phyloP scores from a whole-genome alignment of 2,888 invertebrate genomes.

The Sphaerophoria rueppellii region DNA sequence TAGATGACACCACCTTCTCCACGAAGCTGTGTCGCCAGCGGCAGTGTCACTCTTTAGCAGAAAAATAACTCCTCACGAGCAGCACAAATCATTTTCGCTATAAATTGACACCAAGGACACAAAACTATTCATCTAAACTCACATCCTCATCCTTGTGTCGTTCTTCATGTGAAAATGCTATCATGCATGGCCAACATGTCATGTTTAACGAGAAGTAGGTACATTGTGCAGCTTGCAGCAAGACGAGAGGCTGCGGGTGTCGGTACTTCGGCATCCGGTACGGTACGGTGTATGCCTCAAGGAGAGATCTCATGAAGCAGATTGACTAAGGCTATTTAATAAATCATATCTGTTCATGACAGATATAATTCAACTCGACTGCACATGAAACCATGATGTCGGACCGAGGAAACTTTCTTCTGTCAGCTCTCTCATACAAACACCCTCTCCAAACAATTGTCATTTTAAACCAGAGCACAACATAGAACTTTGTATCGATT shows the following conservation, averaged over 20 bases:
- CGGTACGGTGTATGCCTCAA: not conserved
- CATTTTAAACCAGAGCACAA: slow-evolving; percentile 4
- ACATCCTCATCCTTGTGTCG: not conserved
- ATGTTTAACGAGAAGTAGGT: not conserved
- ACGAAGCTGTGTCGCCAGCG: not conserved
- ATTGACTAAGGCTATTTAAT: slow-evolving; percentile 46
- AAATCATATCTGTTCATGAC: slow-evolving; percentile 50
- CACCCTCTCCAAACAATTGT: not conserved
- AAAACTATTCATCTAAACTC: slow-evolving; percentile 17
- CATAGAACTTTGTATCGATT: slow-evolving; percentile 23
- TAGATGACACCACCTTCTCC: slow-evolving; percentile 23
- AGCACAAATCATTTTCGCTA: slow-evolving; percentile 39
- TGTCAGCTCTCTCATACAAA: not conserved
- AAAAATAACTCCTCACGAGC: slow-evolving; percentile 10
- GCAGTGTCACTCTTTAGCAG: not conserved
- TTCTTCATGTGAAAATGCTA: slow-evolving; percentile 6
- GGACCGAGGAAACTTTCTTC: slow-evolving; percentile 18
- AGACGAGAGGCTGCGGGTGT: not conserved
- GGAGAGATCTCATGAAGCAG: slow-evolving; percentile 31
- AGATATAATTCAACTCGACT: slow-evolving; percentile 16
- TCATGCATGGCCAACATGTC: slow-evolving; percentile 16
- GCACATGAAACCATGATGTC: slow-evolving; percentile 13
- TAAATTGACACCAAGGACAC: slow-evolving; percentile 56
- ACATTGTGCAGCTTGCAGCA: not conserved
- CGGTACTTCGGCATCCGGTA: not conserved